These are phyloP conservation scores for Dryadula phaetusa DNA, from an alignment of 2,888 invertebrate species.

Conservation along the genomic window DNA sequence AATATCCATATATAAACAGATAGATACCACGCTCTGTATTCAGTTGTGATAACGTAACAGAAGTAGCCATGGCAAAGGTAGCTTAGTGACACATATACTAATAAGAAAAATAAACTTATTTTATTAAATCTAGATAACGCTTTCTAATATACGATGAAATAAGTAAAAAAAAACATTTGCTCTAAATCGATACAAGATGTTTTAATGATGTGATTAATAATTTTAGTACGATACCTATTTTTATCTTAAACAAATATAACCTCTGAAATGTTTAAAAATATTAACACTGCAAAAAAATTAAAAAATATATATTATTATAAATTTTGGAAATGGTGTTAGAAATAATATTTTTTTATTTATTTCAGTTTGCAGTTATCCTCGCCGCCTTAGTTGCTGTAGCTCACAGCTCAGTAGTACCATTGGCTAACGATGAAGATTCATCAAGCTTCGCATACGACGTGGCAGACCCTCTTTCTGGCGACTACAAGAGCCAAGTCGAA, in stretches of 20 bases:
- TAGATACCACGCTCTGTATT: constrained; percentile 3
- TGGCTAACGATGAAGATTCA: constrained; percentile 65
- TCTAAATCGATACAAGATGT: too few relatives aligned
- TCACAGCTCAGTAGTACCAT: constrained; percentile 78
- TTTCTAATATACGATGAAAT: too few relatives aligned
- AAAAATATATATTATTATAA: background rate
- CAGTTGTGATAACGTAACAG: constrained; percentile 42
- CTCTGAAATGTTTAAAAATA: too few relatives aligned
- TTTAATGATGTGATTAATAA: too few relatives aligned
- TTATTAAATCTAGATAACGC: background rate
- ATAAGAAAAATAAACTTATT: background rate
- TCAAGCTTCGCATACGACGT: constrained; percentile 81
- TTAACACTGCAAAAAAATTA: background rate
- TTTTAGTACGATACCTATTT: too few relatives aligned
- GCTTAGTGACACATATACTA: too few relatives aligned
- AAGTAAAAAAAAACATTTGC: too few relatives aligned
- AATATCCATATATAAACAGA: constrained; percentile 66
- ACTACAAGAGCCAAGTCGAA: constrained; percentile 82
- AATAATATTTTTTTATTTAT: constrained; percentile 30
- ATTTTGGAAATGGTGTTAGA: background rate
- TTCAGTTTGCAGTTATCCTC: constrained; percentile 73
- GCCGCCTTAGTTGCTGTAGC: constrained; percentile 73
- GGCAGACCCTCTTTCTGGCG: constrained; percentile 83
- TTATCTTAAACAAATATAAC: too few relatives aligned
- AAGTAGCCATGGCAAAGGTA: constrained; percentile 78